Evolutionary conservation across 2,888 invertebrate genomes (phyloP).

Genomic region (Dascillus cervinus): DNA sequence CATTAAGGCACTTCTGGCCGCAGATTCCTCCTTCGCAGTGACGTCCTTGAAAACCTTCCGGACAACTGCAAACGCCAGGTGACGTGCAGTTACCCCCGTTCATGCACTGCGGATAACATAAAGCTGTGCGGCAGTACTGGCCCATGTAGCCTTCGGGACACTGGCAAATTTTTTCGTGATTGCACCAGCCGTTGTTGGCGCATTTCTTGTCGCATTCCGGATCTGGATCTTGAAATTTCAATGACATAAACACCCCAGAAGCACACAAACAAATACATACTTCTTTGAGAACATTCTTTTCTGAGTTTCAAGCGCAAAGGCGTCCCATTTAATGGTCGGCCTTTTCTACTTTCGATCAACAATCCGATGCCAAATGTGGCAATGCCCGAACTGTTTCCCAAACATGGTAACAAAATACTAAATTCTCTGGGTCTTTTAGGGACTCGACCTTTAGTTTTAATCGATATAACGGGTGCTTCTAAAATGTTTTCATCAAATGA

Average conservation of each 20-base stretch:
- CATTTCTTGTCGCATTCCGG: conserved; percentile 85
- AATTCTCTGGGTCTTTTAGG: conserved; percentile 85
- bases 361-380: conserved; percentile 83
- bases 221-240: conserved; percentile 59
- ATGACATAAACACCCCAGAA: conserved; percentile 2
- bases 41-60: conserved; percentile 82
- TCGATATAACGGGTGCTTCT: conserved; percentile 80
- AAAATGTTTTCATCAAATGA: conserved; percentile 78
- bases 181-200: conserved; percentile 78
- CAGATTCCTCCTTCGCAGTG: conserved; percentile 92
- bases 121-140: conserved; percentile 78
- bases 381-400: conserved; percentile 80
- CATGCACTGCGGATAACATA: conserved; percentile 89
- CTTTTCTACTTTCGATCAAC: conserved; percentile 71
- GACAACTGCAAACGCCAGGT: conserved; percentile 82
- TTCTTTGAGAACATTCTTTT: conserved; percentile 91
- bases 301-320: conserved; percentile 78
- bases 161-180: conserved; percentile 75
- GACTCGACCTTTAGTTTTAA: conserved; percentile 77
- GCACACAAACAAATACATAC: conserved; percentile 49
- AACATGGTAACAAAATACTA: conserved; percentile 79
- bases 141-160: conserved; percentile 89
- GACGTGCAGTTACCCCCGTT: conserved; percentile 88
- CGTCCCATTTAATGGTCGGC: conserved; percentile 75
- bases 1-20: conserved; percentile 83